These are phyloP conservation scores for Florisuga fusca DNA, from an alignment of 2,797 vertebrate genomes.

Conservation along the genomic window DNA sequence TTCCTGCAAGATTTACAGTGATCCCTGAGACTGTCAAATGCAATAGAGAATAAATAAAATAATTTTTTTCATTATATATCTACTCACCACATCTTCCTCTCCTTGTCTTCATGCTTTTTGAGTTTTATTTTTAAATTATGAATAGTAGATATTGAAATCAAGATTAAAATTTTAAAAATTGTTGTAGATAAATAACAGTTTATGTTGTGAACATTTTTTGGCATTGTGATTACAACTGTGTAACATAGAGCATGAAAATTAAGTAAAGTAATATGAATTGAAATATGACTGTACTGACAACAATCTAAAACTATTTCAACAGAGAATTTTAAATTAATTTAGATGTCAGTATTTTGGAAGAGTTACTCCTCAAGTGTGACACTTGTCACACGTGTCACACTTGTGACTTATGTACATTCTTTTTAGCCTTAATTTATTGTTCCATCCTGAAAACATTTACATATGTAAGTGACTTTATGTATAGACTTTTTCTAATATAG, in stretches of 20 bases:
- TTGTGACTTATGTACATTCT: background rate
- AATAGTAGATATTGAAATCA: background rate
- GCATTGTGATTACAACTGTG: slow-evolving; percentile 45
- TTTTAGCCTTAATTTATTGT: background rate
- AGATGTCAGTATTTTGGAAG: background rate
- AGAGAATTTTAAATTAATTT: background rate
- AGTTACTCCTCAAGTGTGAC: background rate
- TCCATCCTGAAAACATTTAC: background rate
- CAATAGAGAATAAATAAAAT: background rate
- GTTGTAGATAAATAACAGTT: background rate
- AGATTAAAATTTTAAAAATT: background rate
- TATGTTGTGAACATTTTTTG: slow-evolving; percentile 15
- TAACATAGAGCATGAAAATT: slow-evolving; percentile 41
- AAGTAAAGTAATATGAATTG: slow-evolving; percentile 37
- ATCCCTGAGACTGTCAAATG: background rate
- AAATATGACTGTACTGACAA: slow-evolving; percentile 44
- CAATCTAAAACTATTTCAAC: slow-evolving; percentile 43
- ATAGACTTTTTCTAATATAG: background rate
- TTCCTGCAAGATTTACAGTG: background rate
- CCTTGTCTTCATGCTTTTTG: background rate
- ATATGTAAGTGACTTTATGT: background rate
- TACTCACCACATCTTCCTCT: background rate
- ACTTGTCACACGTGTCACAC: background rate
- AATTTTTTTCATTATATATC: background rate
- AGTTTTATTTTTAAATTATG: background rate